Conservation (phyloP, 2,888 invertebrate genomes). For the Tetanocera ferruginea region DNA sequence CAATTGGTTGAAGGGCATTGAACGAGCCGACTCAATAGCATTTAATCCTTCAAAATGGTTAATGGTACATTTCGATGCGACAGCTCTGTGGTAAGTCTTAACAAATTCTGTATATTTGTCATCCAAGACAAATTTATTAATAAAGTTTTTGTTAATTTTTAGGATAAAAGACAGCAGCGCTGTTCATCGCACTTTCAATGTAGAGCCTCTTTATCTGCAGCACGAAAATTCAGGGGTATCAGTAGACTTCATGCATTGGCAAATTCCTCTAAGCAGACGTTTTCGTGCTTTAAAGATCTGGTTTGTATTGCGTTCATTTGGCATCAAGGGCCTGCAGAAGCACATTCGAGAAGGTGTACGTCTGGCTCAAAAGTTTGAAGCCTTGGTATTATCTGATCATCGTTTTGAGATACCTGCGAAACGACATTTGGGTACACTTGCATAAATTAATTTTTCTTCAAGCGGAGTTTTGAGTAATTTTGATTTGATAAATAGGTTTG, state of each 20-base stretch:
- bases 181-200: conserved; percentile 96
- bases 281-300: conserved; percentile 95
- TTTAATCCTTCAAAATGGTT: conserved; percentile 99
- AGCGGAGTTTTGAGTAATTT: no score
- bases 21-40: conserved; percentile 93
- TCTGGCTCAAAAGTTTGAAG: conserved; percentile 91
- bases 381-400: conserved; percentile 83
- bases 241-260: conserved; percentile 99
- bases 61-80: conserved; percentile 99
- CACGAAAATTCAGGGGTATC: conserved; percentile 98
- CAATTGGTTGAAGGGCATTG: conserved; percentile 90
- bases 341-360: conserved; percentile 94
- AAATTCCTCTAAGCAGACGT: conserved; percentile 93
- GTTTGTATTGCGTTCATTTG: conserved; percentile 96
- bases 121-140: no score
- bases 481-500: no score
- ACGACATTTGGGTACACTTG: conserved; percentile 76
- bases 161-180: conserved; percentile 96
- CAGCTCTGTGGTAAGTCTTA: conserved; percentile 98
- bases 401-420: conserved; percentile 92
- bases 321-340: conserved; percentile 90
- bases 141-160: conserved; percentile 36
- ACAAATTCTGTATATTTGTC: conserved; percentile 48
- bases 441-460: no score
- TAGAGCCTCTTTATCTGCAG: conserved; percentile 95